phyloP scores from a whole-genome alignment of 2,888 invertebrate genomes.

The Endomychus coccineus region DNA sequence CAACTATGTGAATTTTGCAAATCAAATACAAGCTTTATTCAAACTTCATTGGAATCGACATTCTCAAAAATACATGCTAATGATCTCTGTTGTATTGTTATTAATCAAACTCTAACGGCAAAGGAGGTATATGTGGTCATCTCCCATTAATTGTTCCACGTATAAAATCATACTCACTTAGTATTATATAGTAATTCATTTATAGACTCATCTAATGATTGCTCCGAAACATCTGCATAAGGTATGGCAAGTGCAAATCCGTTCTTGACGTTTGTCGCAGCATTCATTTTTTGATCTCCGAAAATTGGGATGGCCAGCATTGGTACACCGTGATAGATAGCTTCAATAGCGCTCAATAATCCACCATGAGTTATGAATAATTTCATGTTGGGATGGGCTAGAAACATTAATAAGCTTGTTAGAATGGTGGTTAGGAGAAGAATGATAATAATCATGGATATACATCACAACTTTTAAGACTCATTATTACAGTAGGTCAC shows the following conservation, averaged over 20 bases:
- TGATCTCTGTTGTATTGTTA: too few species aligned
- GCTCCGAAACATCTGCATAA: conserved; percentile 4
- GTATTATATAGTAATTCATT: conserved; percentile 5
- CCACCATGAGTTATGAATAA: conserved; percentile 12
- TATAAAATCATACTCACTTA: conserved; percentile 12
- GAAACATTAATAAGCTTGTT: not conserved
- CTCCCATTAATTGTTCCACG: too few species aligned
- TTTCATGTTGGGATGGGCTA: conserved; percentile 12
- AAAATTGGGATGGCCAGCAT: conserved; percentile 6
- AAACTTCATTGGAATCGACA: too few species aligned
- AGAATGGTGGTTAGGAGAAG: too few species aligned
- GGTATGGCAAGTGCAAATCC: conserved; percentile 6
- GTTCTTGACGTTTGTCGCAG: not conserved
- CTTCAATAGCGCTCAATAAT: conserved; percentile 6
- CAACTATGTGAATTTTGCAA: too few species aligned
- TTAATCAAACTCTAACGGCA: too few species aligned
- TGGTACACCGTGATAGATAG: conserved; percentile 10
- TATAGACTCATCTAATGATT: conserved; percentile 2
- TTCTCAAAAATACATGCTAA: too few species aligned
- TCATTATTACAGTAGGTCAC: too few species aligned
- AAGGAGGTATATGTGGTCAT: too few species aligned
- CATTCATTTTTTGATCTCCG: conserved; percentile 9
- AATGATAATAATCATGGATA: too few species aligned
- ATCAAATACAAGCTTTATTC: too few species aligned
- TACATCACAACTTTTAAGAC: too few species aligned